Evolutionary conservation across 2,113 vertebrate genomes (phyloP).

Genomic region (Typhlomys cinereus): DNA sequence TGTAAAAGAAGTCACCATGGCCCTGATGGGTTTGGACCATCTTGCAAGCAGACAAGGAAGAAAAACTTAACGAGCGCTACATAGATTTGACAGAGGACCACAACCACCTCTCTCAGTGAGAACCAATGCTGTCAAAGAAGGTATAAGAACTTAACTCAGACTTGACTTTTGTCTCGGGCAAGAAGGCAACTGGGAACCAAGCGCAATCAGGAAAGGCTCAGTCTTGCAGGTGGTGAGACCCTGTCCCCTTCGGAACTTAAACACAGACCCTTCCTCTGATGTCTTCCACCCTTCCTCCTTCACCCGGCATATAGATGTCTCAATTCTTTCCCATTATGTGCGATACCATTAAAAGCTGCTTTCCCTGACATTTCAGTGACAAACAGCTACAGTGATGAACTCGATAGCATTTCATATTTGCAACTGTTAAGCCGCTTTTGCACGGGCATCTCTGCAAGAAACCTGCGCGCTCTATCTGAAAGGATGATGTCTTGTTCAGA

Average conservation of each 20-base stretch:
- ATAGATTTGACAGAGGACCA: not conserved
- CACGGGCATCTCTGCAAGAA: slow-evolving; percentile 88
- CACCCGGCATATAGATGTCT: slow-evolving; percentile 90
- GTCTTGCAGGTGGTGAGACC: slow-evolving; percentile 70
- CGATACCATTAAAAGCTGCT: slow-evolving; percentile 93
- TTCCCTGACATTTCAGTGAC: slow-evolving; percentile 94
- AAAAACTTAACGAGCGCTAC: not conserved
- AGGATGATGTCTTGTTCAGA: slow-evolving; percentile 94
- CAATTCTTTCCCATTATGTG: slow-evolving; percentile 90
- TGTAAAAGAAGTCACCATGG: not conserved
- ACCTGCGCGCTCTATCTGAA: slow-evolving; percentile 89
- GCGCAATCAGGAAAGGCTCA: slow-evolving; percentile 68
- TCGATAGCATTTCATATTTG: slow-evolving; percentile 93
- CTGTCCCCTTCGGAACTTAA: slow-evolving; percentile 76
- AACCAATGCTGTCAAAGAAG: not conserved
- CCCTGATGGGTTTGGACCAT: not conserved
- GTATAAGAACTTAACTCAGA: not conserved
- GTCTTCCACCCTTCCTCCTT: slow-evolving; percentile 84
- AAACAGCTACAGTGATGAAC: slow-evolving; percentile 94
- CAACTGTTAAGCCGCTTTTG: slow-evolving; percentile 92
- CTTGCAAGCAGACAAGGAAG: not conserved
- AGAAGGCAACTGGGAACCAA: not conserved
- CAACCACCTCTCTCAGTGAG: not conserved
- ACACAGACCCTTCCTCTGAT: slow-evolving; percentile 72
- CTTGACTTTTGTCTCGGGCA: slow-evolving; percentile 2